Conservation (phyloP, 2,888 invertebrate genomes). For the Capitulum mitella region DNA sequence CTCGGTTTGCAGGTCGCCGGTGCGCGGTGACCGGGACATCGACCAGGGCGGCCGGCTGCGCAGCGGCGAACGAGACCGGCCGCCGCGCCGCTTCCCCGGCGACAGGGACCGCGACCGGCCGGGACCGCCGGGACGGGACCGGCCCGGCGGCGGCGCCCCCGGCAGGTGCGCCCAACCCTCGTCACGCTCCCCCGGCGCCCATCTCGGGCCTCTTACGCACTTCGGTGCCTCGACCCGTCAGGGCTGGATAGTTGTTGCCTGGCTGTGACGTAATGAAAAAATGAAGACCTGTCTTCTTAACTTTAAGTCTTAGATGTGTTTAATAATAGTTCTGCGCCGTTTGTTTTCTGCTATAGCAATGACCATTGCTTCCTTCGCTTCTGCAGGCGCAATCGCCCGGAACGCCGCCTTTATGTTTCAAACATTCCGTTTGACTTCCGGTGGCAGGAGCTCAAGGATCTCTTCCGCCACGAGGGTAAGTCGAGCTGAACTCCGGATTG, state of each 20-base stretch:
- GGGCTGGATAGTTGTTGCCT: background rate
- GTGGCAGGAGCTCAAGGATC: conserved; percentile 96
- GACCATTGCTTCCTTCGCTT: background rate
- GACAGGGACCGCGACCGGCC: background rate
- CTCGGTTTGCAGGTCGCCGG: background rate
- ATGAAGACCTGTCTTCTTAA: too few relatives aligned
- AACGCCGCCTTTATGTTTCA: conserved; percentile 60
- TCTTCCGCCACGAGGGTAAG: conserved; percentile 67
- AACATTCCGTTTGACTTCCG: conserved; percentile 95
- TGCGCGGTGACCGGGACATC: background rate
- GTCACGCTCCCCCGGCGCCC: background rate
- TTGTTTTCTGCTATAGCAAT: background rate
- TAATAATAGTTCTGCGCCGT: background rate
- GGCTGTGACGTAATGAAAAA: background rate
- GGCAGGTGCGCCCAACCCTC: background rate
- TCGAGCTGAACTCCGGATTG: too few relatives aligned
- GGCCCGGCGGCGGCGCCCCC: background rate
- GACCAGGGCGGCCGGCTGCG: too few relatives aligned
- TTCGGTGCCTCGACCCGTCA: background rate
- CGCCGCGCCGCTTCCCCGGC: background rate
- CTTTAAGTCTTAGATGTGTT: background rate
- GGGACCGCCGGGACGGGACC: background rate
- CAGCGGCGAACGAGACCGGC: conserved; percentile 2
- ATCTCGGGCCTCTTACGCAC: too few relatives aligned
- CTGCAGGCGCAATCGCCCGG: background rate